Conservation (phyloP, 2,113 vertebrate genomes). For the Seriola quinqueradiata region DNA sequence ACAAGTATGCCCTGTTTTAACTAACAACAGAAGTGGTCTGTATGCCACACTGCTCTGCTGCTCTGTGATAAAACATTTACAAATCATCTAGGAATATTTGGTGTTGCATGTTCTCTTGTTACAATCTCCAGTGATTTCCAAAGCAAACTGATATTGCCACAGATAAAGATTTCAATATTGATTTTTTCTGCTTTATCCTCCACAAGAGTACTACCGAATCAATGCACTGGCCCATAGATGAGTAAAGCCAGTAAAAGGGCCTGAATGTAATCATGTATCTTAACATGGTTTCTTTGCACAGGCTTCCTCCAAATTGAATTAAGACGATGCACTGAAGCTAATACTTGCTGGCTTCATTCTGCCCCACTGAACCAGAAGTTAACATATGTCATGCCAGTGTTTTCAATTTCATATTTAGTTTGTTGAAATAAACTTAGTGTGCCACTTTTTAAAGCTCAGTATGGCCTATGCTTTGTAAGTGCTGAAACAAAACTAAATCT, state of each 20-base stretch:
- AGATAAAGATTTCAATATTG: slow-evolving; percentile 62
- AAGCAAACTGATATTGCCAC: slow-evolving; percentile 43
- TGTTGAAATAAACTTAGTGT: background rate
- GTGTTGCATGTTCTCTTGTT: slow-evolving; percentile 41
- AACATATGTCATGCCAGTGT: background rate
- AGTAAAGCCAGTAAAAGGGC: slow-evolving; percentile 44
- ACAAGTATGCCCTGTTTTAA: background rate
- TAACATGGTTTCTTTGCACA: slow-evolving; percentile 37
- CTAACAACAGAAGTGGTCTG: background rate
- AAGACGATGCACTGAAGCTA: background rate
- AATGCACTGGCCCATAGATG: slow-evolving; percentile 52
- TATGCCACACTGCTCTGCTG: background rate
- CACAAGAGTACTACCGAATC: slow-evolving; percentile 56
- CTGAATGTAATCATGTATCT: slow-evolving; percentile 46
- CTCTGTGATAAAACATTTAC: background rate
- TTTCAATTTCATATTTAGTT: background rate
- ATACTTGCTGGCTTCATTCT: background rate
- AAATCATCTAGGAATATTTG: background rate
- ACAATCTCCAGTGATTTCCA: slow-evolving; percentile 38
- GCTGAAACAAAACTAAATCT: background rate
- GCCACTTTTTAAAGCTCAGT: background rate
- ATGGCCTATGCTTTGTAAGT: background rate
- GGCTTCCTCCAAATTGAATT: slow-evolving; percentile 36
- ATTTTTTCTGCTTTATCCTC: slow-evolving; percentile 41
- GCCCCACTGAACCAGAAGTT: background rate